A percentile compares a stretch with the other conserved stretches of the same genome.
Evolutionary conservation across 2,888 invertebrate genomes (phyloP).

Genomic region (Tipula helvola): DNA sequence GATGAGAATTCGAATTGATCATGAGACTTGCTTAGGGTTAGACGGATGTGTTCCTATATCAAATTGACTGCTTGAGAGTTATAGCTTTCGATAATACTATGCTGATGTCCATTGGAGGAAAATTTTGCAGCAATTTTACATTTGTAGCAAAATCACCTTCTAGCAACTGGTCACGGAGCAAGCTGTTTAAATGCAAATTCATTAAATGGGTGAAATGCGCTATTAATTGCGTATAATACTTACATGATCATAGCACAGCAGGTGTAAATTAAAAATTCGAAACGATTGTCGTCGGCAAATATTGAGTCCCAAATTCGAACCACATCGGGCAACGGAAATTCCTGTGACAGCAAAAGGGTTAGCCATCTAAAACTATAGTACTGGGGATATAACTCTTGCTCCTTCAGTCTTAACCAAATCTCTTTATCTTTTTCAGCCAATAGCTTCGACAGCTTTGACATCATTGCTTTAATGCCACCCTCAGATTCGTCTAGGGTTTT

Average conservation of each 20-base stretch:
- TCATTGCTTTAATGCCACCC: slow-evolving; percentile 82
- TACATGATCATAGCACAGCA: slow-evolving; percentile 98
- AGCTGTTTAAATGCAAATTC: slow-evolving; percentile 39
- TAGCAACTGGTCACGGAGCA: slow-evolving; percentile 70
- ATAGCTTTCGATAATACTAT: slow-evolving; percentile 63
- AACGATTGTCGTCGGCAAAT: slow-evolving; percentile 80
- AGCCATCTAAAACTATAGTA: slow-evolving; percentile 98
- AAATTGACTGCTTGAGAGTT: background rate
- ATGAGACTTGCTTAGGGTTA: slow-evolving; percentile 23
- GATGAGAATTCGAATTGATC: background rate
- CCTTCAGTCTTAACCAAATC: slow-evolving; percentile 63
- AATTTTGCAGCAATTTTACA: slow-evolving; percentile 88
- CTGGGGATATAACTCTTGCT: slow-evolving; percentile 84
- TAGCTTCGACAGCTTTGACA: slow-evolving; percentile 66
- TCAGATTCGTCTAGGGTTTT: slow-evolving; percentile 88
- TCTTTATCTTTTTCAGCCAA: slow-evolving; percentile 64
- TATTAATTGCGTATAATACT: slow-evolving; percentile 36
- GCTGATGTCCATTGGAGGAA: slow-evolving; percentile 79
- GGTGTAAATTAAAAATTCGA: slow-evolving; percentile 80
- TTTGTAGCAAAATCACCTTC: slow-evolving; percentile 85
- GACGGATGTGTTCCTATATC: slow-evolving; percentile 20
- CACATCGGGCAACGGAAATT: slow-evolving; percentile 94
- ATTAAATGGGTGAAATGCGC: background rate
- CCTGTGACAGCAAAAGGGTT: slow-evolving; percentile 88
- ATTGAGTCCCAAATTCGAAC: slow-evolving; percentile 95